phyloP scores from a whole-genome alignment of 1,140 invertebrate genomes.

The Ceratina japonica region DNA sequence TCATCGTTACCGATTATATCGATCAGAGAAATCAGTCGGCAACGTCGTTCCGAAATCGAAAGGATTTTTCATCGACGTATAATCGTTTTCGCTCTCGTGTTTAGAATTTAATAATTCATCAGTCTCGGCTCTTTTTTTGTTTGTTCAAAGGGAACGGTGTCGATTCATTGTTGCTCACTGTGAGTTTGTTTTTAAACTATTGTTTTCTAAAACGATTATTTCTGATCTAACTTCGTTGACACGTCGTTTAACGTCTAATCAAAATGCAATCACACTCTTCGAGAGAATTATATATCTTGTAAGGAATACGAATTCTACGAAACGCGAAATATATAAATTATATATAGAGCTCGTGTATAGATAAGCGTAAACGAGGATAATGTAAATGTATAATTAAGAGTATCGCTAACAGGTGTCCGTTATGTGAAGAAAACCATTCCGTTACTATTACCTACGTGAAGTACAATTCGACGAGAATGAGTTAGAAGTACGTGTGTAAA shows the following conservation, averaged over 20 bases:
- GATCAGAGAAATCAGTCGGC: not conserved
- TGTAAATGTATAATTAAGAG: constrained; percentile 50
- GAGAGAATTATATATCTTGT: not conserved
- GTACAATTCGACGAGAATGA: constrained; percentile 21
- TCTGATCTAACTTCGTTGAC: not conserved
- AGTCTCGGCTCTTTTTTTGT: constrained; percentile 60
- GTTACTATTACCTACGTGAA: constrained; percentile 17
- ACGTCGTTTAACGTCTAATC: constrained; percentile 28
- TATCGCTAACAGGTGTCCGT: constrained; percentile 37
- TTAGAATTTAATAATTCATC: constrained; percentile 5
- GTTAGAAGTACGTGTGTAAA: constrained; percentile 8
- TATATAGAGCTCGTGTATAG: constrained; percentile 33
- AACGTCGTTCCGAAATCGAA: not conserved
- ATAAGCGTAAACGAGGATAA: constrained; percentile 48
- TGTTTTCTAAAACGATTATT: not conserved
- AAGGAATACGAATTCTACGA: constrained; percentile 32
- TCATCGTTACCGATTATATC: not conserved
- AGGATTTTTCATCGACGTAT: not conserved
- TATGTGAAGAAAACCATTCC: constrained; percentile 5
- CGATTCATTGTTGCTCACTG: constrained; percentile 10
- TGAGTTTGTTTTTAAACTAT: not conserved
- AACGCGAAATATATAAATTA: constrained; percentile 16
- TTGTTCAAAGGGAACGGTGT: constrained; percentile 22
- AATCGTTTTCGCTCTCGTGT: not conserved
- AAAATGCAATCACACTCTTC: constrained; percentile 49